Evolutionary conservation across 2,113 vertebrate species (phyloP).

Genomic region (Loxodonta africana): DNA sequence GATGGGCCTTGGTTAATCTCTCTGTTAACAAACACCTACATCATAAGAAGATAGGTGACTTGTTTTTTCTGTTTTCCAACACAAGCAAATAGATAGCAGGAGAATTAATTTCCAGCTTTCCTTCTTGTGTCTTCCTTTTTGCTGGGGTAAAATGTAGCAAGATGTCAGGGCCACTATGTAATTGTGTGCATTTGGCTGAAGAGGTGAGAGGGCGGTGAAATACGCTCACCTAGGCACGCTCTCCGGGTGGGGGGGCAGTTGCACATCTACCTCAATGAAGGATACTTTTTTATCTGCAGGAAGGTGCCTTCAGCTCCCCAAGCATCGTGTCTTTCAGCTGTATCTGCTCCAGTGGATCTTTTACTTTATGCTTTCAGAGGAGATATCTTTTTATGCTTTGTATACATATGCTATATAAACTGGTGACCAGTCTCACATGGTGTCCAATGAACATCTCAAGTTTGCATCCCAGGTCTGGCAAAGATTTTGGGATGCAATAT

Average conservation of each 20-base stretch:
- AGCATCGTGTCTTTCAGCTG: not conserved
- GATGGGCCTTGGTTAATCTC: not conserved
- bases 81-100: not conserved
- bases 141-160: not conserved
- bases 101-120: not conserved
- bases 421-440: not conserved
- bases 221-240: not conserved
- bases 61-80: not conserved
- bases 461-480: not conserved
- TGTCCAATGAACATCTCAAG: not conserved
- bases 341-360: not conserved
- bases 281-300: not conserved
- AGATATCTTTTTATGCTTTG: not conserved
- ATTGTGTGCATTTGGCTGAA: too few relatives aligned
- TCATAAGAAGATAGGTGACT: not conserved
- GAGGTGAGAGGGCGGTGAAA: not conserved
- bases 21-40: not conserved
- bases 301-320: not conserved
- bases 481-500: not conserved
- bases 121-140: not conserved
- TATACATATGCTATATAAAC: not conserved
- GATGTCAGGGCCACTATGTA: not conserved
- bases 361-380: not conserved
- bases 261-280: not conserved
- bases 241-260: fast-evolving